These are phyloP conservation scores for Psilopsiagon aurifrons DNA, from an alignment of 2,113 vertebrate species.

Conservation along the genomic window DNA sequence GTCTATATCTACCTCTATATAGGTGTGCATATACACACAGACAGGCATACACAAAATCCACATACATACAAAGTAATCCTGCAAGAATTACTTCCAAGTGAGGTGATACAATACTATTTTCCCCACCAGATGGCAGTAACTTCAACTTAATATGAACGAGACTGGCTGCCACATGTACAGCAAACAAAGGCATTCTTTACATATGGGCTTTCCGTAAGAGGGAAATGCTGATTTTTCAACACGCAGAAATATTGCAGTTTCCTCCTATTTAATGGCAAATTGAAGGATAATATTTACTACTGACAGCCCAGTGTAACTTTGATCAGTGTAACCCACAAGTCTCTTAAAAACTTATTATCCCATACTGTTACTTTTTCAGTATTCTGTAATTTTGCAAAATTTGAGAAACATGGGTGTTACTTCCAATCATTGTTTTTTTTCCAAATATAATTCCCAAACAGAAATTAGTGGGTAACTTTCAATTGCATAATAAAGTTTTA, in stretches of 20 bases:
- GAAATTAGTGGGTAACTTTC: neutral
- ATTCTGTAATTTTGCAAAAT: neutral
- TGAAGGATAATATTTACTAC: neutral
- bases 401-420: neutral
- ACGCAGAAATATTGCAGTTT: neutral
- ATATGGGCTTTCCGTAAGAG: neutral
- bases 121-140: conserved; percentile 80
- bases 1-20: neutral
- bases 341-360: neutral
- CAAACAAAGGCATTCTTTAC: conserved; percentile 50
- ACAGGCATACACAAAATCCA: too few relatives aligned
- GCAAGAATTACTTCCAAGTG: neutral
- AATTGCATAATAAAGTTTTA: neutral
- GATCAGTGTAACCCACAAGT: neutral
- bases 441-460: neutral
- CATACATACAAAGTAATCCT: neutral
- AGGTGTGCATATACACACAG: fast-evolving
- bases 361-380: neutral
- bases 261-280: conserved; percentile 14
- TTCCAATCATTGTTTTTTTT: neutral
- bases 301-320: neutral
- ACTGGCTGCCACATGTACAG: neutral
- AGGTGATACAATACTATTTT: neutral
- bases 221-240: neutral
- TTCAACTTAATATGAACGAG: conserved; percentile 71